These are phyloP conservation scores for Antheraea yamamai DNA, from an alignment of 2,888 invertebrate species.

Conservation along the genomic window DNA sequence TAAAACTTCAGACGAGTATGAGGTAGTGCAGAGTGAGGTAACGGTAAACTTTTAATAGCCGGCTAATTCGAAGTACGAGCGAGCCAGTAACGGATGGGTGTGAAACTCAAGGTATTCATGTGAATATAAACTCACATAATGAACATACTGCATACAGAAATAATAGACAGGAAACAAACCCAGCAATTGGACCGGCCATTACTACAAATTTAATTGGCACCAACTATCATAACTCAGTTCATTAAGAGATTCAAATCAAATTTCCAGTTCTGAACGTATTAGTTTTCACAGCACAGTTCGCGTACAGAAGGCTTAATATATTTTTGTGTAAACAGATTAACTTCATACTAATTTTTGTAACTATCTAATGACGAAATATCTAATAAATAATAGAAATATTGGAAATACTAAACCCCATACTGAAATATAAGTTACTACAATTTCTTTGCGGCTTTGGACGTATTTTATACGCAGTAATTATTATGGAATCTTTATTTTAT, in stretches of 20 bases:
- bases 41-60: too few species aligned
- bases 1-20: too few species aligned
- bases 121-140: neutral
- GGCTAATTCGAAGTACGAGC: neutral
- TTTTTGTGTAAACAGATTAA: neutral
- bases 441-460: too few species aligned
- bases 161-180: slow-evolving; percentile 2
- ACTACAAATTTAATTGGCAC: slow-evolving; percentile 12
- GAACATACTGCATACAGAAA: neutral
- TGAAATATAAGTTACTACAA: too few species aligned
- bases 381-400: too few species aligned
- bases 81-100: neutral
- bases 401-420: too few species aligned
- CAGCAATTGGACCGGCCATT: neutral
- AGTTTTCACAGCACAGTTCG: neutral
- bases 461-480: too few species aligned
- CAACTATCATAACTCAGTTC: slow-evolving; percentile 14
- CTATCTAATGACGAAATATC: too few species aligned
- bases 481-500: too few species aligned
- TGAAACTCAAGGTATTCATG: neutral
- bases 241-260: slow-evolving; percentile 19
- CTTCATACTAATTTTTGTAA: too few species aligned
- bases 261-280: neutral
- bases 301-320: slow-evolving; percentile 2
- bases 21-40: too few species aligned